These are phyloP conservation scores for Oryzias sinensis DNA, from an alignment of 2,797 vertebrate species.

Conservation along the genomic window DNA sequence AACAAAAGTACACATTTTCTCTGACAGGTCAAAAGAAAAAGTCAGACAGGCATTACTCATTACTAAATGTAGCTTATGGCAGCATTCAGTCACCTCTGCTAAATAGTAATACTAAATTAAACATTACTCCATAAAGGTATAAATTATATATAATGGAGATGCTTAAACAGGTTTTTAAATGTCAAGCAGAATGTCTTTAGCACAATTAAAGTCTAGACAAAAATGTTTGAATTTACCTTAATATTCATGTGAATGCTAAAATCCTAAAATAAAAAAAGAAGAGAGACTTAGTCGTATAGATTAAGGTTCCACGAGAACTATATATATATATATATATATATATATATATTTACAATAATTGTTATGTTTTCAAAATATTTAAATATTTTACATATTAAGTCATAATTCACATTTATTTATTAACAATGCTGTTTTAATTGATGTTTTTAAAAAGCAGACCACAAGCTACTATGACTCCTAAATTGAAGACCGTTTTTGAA, in stretches of 20 bases:
- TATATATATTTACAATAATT: neutral
- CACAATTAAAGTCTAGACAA: neutral
- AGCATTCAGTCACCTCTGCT: too few species aligned
- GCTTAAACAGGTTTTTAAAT: neutral
- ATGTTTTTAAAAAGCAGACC: conserved; percentile 34
- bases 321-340: too few species aligned
- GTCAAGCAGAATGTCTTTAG: neutral
- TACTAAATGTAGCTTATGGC: too few species aligned
- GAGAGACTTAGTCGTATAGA: too few species aligned
- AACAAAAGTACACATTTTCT: too few species aligned
- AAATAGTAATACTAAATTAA: neutral
- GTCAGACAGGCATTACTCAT: too few species aligned
- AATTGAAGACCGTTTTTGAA: conserved; percentile 56
- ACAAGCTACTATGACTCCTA: conserved; percentile 48
- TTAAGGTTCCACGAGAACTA: too few species aligned
- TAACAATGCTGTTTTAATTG: conserved; percentile 6
- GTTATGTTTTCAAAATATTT: neutral
- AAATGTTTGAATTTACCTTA: neutral
- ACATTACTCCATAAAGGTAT: neutral
- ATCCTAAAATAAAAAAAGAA: neutral
- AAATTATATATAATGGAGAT: neutral
- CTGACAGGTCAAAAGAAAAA: too few species aligned
- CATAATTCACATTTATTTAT: too few species aligned
- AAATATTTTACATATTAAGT: neutral
- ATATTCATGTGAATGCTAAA: neutral